These are phyloP conservation scores for Chunga burmeisteri DNA, from an alignment of 2,113 vertebrate species.

Conservation along the genomic window DNA sequence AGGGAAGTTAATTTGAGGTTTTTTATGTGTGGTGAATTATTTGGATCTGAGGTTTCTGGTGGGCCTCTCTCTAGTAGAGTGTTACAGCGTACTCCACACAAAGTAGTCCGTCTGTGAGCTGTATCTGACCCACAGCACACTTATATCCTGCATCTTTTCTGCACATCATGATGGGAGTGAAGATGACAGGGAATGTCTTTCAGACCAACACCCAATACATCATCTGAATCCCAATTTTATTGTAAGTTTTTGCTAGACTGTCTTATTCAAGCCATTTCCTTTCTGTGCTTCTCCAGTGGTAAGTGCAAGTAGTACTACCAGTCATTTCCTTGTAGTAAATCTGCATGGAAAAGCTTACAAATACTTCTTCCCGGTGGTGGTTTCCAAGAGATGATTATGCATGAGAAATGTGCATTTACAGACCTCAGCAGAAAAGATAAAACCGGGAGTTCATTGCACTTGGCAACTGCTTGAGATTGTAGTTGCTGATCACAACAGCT, in stretches of 20 bases:
- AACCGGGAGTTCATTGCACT: neutral
- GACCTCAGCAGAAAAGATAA: neutral
- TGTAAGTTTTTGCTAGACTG: neutral
- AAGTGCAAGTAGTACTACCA: neutral
- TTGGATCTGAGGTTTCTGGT: neutral
- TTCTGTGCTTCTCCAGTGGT: neutral
- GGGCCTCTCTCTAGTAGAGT: neutral
- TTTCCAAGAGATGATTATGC: neutral
- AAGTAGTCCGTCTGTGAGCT: neutral
- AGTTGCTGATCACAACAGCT: neutral
- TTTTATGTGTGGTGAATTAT: neutral
- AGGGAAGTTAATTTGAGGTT: neutral
- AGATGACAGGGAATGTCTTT: neutral
- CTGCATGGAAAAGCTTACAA: neutral
- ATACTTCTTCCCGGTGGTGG: neutral
- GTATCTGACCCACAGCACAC: neutral
- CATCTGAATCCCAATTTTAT: neutral
- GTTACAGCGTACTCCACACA: neutral
- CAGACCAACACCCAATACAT: neutral
- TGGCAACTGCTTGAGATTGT: neutral
- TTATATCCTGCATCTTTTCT: neutral
- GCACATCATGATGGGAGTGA: neutral
- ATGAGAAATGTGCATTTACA: neutral
- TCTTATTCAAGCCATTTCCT: neutral
- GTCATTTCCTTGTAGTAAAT: neutral